Conservation (phyloP, 2,888 invertebrate genomes). For the Agriopis leucophaearia region DNA sequence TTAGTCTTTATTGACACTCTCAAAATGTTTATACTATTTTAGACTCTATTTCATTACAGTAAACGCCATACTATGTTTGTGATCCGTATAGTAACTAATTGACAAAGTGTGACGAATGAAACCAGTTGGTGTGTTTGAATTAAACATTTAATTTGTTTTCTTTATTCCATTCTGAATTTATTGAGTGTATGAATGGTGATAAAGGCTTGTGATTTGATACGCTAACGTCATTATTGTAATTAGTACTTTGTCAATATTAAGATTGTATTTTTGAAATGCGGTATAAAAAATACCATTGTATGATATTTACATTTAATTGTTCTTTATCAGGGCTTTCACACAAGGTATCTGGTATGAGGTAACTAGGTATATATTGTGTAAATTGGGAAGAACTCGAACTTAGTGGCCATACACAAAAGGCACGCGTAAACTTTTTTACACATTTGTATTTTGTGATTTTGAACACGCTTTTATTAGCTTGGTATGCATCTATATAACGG, state of each 20-base stretch:
- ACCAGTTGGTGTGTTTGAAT: conserved; percentile 79
- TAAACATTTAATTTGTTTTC: conserved; percentile 84
- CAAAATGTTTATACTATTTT: conserved; percentile 21
- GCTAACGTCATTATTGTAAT: conserved; percentile 76
- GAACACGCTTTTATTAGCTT: too few species aligned
- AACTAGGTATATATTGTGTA: too few species aligned
- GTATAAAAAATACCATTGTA: not conserved
- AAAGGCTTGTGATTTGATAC: conserved; percentile 66
- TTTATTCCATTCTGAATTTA: conserved; percentile 71
- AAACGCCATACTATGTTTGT: not conserved
- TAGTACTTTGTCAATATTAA: conserved; percentile 45
- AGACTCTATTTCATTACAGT: conserved; percentile 30
- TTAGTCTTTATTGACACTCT: not conserved
- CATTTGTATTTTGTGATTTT: too few species aligned
- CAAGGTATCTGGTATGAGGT: too few species aligned
- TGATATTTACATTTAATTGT: not conserved
- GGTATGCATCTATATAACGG: too few species aligned
- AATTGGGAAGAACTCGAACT: not conserved
- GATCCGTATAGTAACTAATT: conserved; percentile 43
- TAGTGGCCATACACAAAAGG: not conserved
- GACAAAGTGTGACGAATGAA: conserved; percentile 69
- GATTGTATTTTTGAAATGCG: conserved; percentile 19
- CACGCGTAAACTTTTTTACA: too few species aligned
- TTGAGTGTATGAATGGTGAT: conserved; percentile 62
- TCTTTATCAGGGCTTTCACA: too few species aligned